Evolutionary conservation across 2,888 invertebrate species (phyloP), one percentile per base, ranked within the genome.

Genomic region (Congeria kusceri): DNA sequence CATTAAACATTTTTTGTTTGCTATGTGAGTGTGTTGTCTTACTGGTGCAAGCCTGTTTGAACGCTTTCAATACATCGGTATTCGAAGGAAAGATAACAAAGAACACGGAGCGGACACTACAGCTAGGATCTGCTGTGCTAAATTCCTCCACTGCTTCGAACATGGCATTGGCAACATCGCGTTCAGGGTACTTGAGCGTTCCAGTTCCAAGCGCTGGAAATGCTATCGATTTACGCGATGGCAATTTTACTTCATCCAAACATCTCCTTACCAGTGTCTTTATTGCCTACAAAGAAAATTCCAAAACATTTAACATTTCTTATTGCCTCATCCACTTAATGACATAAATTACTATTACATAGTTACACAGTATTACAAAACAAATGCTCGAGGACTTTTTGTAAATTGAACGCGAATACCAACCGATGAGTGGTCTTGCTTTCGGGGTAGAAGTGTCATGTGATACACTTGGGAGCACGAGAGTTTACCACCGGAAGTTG

Each of bases 81-180:
- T 80, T 75, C 18, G 53, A 18, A 1, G 71, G 79, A 66, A 82
- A 87, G 4, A 89, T 80, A 27, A 87, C 81, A 76, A 86, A 84
- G 47, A 66, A 73, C 7, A 89, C 77, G n/a, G 77, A 76, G 7
- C 46, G 72, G 13, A 88, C 39, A 7, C 67, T 53, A 4, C 82
- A 70, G 13, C 28, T 59, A 13, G 70, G 46, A 46, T 85, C 46
- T 18, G 53, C 13, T 3, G 28, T 23, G 13, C 49, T 57, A 58
- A 79, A 57, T 57, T 23, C 27, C 13, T 39, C 57, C 44, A 59
- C 46, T 28, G 46, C 58, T 44, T 29, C 59, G 27, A 59, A 68
- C 46, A 59, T 57, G 11, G 58, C 68, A 9, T n/a, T 13, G 28
- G 47, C 59, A 27, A 59, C 68, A 15, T 59, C 59, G n/a, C 39